These are phyloP conservation scores for Margaritifera margaritifera DNA, from an alignment of 2,888 invertebrate species.

Conservation along the genomic window DNA sequence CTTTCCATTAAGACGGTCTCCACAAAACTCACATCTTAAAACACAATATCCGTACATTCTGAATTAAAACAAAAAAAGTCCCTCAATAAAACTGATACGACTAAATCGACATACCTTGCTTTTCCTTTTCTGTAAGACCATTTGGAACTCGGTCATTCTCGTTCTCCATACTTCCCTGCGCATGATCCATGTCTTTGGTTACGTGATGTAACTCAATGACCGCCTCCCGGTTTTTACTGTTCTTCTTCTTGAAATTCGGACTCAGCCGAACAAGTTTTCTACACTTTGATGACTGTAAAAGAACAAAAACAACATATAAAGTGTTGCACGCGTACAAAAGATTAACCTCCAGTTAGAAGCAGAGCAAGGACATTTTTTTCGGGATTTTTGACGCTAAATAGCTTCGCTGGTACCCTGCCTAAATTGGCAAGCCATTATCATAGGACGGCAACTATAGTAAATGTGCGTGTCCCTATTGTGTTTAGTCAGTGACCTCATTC, in stretches of 20 bases:
- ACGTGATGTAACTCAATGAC: constrained; percentile 1
- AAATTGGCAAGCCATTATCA: too few relatives aligned
- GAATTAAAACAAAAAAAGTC: too few relatives aligned
- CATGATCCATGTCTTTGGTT: constrained; percentile 21
- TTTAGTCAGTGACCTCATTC: too few relatives aligned
- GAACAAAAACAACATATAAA: constrained; percentile 4
- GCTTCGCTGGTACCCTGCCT: too few relatives aligned
- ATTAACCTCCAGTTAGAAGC: neutral
- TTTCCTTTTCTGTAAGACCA: constrained; percentile 48
- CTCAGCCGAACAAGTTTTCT: constrained; percentile 59
- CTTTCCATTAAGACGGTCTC: too few relatives aligned
- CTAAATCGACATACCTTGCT: neutral
- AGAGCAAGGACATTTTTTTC: too few relatives aligned
- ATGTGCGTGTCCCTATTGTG: too few relatives aligned
- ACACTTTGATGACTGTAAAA: constrained; percentile 58
- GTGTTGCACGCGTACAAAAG: neutral
- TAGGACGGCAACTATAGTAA: too few relatives aligned
- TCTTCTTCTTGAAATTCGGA: constrained; percentile 60
- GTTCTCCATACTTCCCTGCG: constrained; percentile 26
- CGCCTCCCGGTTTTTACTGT: constrained; percentile 33
- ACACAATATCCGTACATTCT: too few relatives aligned
- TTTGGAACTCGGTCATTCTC: constrained; percentile 41
- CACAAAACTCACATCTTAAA: too few relatives aligned
- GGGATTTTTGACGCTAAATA: too few relatives aligned
- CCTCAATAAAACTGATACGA: too few relatives aligned